Evolutionary conservation across 2,113 vertebrate species (phyloP), one percentile per base, ranked within the genome.

Genomic region (Malurus elegans): DNA sequence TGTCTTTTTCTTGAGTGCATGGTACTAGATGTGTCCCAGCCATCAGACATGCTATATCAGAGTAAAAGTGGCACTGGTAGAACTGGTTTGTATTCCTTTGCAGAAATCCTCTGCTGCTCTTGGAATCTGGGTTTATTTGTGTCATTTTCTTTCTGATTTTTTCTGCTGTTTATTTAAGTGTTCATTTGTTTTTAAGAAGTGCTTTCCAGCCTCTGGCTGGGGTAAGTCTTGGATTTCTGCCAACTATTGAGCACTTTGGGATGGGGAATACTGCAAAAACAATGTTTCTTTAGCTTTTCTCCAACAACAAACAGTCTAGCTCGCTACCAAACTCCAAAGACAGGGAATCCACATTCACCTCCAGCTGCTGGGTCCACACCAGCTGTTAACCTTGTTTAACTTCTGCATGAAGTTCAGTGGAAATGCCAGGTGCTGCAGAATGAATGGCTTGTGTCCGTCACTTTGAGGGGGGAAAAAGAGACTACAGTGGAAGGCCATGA

Each of bases 161-260:
- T 50, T 66, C 64, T 86, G 69, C 78, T 93, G 61, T 88, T 96
- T 94, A 78, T 53, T 88, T 86, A 23, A 54, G 73, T 84, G 42
- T 78, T 90, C 34, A 9, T 86, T 86, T 76, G 66, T 65, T 91
- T 87, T 85, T 31, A 31, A 69, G 66, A 90, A 90, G 36, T 44
- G 28, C 50, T 90, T 87, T 90, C 45, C 50, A 79, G 85, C 42
- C 42, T 93, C 54, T 93, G 75, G 67, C 85, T 75, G 44, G 51
- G 71, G 16, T 40, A 44, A 92, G 51, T 73, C 64, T 92, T 90
- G 93, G 67, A n/a, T 60, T 7, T 93, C 56, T 95, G 88, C 79
- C 17, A 4, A 24, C 54, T 76, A 2, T 65, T 0, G 1, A 79
- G 36, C 31, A 4, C 70, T 67, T 58, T 34, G 40, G 31, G 36